Conservation (phyloP, 2,113 vertebrate species). For the Ciconia boyciana region DNA sequence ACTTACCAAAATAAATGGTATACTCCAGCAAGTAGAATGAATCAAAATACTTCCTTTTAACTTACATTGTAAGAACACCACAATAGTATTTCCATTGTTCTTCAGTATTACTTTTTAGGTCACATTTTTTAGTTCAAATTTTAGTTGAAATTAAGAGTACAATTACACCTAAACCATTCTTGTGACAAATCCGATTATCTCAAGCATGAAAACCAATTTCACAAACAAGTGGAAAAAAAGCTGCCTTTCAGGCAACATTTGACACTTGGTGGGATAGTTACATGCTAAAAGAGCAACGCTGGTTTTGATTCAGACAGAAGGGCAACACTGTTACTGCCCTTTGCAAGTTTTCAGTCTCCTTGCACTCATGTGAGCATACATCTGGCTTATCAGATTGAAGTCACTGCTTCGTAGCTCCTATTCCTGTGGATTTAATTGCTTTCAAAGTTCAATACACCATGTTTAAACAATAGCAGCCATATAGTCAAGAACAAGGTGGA, state of each 20-base stretch:
- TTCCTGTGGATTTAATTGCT: not conserved
- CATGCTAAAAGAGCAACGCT: not conserved
- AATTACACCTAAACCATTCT: not conserved
- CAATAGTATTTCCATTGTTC: not conserved
- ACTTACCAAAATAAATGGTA: not conserved
- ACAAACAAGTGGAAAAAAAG: not conserved
- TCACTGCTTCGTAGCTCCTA: not conserved
- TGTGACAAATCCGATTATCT: not conserved
- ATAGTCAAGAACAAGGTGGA: not conserved
- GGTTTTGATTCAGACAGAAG: not conserved
- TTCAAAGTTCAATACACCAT: not conserved
- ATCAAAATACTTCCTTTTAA: not conserved
- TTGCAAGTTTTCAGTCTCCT: not conserved
- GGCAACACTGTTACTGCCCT: accelerated
- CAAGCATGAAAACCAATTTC: not conserved
- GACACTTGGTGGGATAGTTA: not conserved
- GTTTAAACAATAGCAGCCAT: not conserved
- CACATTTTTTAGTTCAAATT: not conserved
- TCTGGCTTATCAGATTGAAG: not conserved
- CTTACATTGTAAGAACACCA: not conserved
- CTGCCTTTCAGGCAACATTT: not conserved
- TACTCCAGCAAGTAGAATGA: not conserved
- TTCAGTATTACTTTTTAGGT: not conserved
- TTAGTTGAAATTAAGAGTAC: not conserved
- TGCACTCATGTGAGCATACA: not conserved